Evolutionary conservation across 2,797 vertebrate species (phyloP).

Genomic region (Sebastes iracundus): DNA sequence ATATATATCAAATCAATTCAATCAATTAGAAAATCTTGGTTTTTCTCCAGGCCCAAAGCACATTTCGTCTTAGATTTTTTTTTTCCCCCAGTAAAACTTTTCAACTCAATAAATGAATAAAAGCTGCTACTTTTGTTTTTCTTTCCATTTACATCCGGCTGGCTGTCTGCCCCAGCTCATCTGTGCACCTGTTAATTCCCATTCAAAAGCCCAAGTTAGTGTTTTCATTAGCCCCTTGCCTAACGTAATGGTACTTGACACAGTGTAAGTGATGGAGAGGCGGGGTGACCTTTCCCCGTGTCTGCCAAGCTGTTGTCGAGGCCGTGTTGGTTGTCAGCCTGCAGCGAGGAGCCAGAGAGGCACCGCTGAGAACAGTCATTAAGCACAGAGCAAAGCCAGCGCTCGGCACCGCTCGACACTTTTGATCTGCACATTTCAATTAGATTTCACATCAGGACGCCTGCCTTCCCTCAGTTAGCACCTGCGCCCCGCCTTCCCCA

Average conservation of each 20-base stretch:
- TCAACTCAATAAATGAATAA: not conserved
- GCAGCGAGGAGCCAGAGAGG: conserved; percentile 64
- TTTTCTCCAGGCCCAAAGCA: not conserved
- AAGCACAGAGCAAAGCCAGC: conserved; percentile 76
- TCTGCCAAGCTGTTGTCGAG: conserved; percentile 76
- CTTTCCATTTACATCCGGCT: conserved; percentile 11
- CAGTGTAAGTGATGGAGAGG: conserved; percentile 77
- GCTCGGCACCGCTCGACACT: conserved; percentile 73
- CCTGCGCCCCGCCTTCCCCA: conserved; percentile 71
- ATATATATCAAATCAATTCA: not conserved
- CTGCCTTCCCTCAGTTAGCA: conserved; percentile 80
- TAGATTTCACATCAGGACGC: conserved; percentile 85
- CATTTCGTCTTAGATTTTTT: not conserved
- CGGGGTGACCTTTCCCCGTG: conserved; percentile 79
- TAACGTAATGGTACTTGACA: conserved; percentile 74
- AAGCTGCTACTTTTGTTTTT: conserved; percentile 33
- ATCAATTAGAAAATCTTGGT: not conserved
- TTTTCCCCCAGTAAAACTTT: conserved; percentile 1
- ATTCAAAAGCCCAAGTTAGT: conserved; percentile 66
- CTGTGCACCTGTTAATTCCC: conserved; percentile 68
- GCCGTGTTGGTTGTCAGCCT: conserved; percentile 67
- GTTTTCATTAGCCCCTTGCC: conserved; percentile 69
- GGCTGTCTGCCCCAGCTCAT: conserved; percentile 24
- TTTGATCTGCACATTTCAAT: conserved; percentile 87
- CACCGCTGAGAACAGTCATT: conserved; percentile 79